Evolutionary conservation across 2,888 invertebrate genomes (phyloP), one percentile per base, ranked within the genome.

Genomic region (Ferdinandea cuprea): DNA sequence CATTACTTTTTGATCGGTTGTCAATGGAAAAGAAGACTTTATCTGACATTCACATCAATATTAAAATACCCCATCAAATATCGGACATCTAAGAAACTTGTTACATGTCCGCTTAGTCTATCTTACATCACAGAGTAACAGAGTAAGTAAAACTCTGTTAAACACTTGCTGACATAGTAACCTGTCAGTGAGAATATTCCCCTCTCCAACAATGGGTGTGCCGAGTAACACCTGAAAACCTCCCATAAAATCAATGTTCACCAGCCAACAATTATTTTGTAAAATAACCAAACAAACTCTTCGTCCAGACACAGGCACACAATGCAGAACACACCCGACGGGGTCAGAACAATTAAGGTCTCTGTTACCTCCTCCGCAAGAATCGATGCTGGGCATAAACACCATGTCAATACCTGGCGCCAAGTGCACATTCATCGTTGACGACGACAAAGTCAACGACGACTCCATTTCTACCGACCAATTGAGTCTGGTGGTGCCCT

Each of bases 271-370:
- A 17, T 59, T n/a, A n/a, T n/a, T n/a, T n/a, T 69, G 69, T 58
- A 58, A 48, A 63, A 56, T 28, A 44, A 5, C 35, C 21, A 58
- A 9, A 48, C 32, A 13, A 61, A 28, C 35, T 42, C 68, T 59
- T 68, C 68, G 65, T 66, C 71, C 68, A 63, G 66, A 63, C 68
- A 35, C 48, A 13, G 25, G 15, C 15, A 61, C 28, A 46, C 30
- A n/a, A n/a, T 35, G 44, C 28, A 56, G 46, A 61, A 25, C 48
- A 68, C 32, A 56, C 72, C 65, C 25, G 25, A n/a, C 68, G 72
- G 78, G 83, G 83, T 83, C 83, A 83, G 68, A 83, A 78, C 83
- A 68, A 83, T 83, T 78, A 78, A 77, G 72, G 65, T 83, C 40
- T 81, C 44, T 56, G 56, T 58, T 56, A 25, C 61, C 83, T 78